Base-by-base conservation (phyloP, 1,140 invertebrate species). In the Lordiphosa collinella region DNA sequence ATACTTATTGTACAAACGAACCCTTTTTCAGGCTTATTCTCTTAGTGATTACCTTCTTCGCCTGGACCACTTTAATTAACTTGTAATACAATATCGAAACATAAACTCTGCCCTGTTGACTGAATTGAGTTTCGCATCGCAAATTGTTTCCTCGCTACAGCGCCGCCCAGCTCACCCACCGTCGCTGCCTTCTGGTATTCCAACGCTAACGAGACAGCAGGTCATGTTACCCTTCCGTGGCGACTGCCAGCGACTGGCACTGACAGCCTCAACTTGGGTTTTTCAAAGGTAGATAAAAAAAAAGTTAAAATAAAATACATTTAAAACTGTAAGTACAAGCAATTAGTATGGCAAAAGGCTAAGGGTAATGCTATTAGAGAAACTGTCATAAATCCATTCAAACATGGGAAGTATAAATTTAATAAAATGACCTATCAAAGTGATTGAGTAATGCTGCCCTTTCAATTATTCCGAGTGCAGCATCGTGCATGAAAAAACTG, bases 221-320 rank as follows among this genome's bases (percentile, higher is more conserved):
- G 63, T 80, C 75, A 37, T 49, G 46, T 80, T 80, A 54, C 59
- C 18, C 38, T 61, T 58, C 18, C 50, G 35, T 34, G 44, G 16
- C 29, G 31, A 16, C 44, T 47, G 40, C 55, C 55, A 54, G 52
- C 50, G 41, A 59, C 18, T 37, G 25, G 10, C 54, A 64, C 53
- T 62, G 47, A 46, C 47, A 74, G 47, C 46, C 22, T 36, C 62
- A 47, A 55, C 51, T 29, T 50, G 43, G 37, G 49, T 41, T 48
- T 31, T 11, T 13, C 41, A 44, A 44, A 44, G 41, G 25, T 44
- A 44, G 22, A 44, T 29, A 5, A 29, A 5, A 29, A 29, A 29
- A 29, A 29, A 8, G 2, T 5, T 2, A 8, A 8, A 8, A 29
- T 2, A 29, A 29, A 29, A 18, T 18, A 2, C 2, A 18, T n/a